Evolutionary conservation across 2,113 vertebrate species (phyloP).

Genomic region (Podarcis cretensis): DNA sequence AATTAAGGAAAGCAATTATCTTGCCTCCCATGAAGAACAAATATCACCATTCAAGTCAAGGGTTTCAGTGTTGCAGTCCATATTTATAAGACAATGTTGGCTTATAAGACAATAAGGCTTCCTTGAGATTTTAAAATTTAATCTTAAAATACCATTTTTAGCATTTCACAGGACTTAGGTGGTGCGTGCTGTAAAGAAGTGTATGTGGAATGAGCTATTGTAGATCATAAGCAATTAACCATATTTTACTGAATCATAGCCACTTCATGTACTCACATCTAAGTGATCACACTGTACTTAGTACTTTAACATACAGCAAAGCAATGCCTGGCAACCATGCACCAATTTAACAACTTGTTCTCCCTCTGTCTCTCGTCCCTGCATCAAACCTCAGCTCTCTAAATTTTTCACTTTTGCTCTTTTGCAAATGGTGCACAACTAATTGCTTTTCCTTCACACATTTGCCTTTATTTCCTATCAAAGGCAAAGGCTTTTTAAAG

Average conservation of each 20-base stretch:
- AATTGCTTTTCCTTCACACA: neutral
- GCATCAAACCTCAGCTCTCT: neutral
- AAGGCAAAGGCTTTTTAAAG: neutral
- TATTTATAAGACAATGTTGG: neutral
- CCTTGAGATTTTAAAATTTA: neutral
- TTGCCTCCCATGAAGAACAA: neutral
- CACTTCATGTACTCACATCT: neutral
- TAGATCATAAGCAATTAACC: neutral
- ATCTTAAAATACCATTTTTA: neutral
- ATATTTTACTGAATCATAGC: neutral
- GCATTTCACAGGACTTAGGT: neutral
- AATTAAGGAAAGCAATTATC: neutral
- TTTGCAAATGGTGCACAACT: neutral
- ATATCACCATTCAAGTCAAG: neutral
- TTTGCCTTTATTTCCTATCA: neutral
- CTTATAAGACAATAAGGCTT: neutral
- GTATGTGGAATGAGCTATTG: neutral
- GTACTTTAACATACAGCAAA: too few relatives aligned
- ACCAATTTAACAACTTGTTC: neutral
- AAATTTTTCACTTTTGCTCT: neutral
- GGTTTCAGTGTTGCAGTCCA: neutral
- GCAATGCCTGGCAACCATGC: neutral
- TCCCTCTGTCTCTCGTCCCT: neutral
- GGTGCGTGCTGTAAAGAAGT: neutral
- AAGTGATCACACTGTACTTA: neutral